Evolutionary conservation across 1,140 invertebrate species (phyloP), one percentile per base, ranked within the genome.

Genomic region (Doryteuthis pealeii): DNA sequence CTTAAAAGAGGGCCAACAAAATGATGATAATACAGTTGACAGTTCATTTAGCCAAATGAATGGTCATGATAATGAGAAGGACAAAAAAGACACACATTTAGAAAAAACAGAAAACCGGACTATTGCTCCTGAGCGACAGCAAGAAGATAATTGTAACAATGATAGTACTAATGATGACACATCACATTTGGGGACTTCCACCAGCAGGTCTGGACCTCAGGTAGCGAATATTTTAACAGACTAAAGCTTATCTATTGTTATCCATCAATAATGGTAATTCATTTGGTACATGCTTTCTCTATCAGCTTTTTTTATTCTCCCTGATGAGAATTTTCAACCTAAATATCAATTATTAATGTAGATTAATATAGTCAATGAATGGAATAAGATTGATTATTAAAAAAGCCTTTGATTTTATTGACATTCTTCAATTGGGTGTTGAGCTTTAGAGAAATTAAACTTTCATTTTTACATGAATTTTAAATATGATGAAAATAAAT

Each of bases 201-300:
- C 54, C 54, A 62, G 54, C 54, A 22, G 54, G 54, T 62, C 54
- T 62, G 54, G 54, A 62, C 54, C 54, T 62, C 54, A 62, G 54
- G 54, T 62, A 62, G 54, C 54, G 10, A 62, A 62, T 28, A 28
- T 62, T 62, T 62, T 22, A 22, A 62, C 18, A 62, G 22, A 22
- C 18, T 62, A 12, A 12, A 62, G 12, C 18, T 12, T 15, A 40
- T 40, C 35, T 40, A 10, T 40, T 40, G 35, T 40, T 10, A 10
- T 40, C 10, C 10, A 40, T 40, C 4, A 40, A 40, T 40, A 10
- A 40, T 40, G 3, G n/a, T n/a, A n/a, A n/a, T 40, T 40, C 10
- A 40, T 40, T 40, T 40, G 3, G 10, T 40, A 10, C 10, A 3
- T 40, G 35, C 10, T 40, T 40, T 10, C 35, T 40, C 35, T 40